Evolutionary conservation across 2,113 vertebrate genomes (phyloP), one percentile per base, ranked within the genome.

Genomic region (Lanius collurio): DNA sequence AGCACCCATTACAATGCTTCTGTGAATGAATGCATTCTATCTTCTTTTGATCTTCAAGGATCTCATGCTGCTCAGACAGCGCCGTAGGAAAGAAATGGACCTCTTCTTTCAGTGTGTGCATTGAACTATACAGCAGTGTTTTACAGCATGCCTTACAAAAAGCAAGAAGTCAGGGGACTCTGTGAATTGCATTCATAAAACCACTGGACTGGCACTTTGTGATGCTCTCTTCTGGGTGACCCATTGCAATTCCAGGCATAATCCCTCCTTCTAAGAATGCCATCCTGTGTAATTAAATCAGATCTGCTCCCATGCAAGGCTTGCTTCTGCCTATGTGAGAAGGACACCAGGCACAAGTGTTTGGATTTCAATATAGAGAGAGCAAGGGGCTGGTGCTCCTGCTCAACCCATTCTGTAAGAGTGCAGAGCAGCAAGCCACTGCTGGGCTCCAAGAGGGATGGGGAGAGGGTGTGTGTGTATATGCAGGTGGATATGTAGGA

Each of bases 171-270:
- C 2, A 0, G 13, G n/a, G 21, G 18, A 64, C 60, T 74, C 17
- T 89, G 63, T 44, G 83, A 64, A 53, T 42, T 78, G 69, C 80
- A 78, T 95, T 94, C 65, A 71, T 81, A 81, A 95, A 93, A 89
- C 44, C 44, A 56, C 41, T 27, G 69, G 68, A 24, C 76, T 68
- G 92, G 69, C 44, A 68, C 60, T 83, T 83, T 53, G 63, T 7
- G 12, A 31, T 8, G 4, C 44, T 77, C 46, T 62, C 24, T 91
- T 90, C 42, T 85, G 68, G 39, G 50, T 35, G 52, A 90, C 50
- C 63, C 47, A 44, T 49, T 70, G 50, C 52, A 70, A 60, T 83
- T 86, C 55, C 52, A 86, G 82, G 55, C 63, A 30, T 30, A 83
- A 79, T 35, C 27, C 22, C 27, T 95, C 27, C 62, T 62, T 42